phyloP scores from a whole-genome alignment of 2,113 vertebrate species.

The Raja brachyura region DNA sequence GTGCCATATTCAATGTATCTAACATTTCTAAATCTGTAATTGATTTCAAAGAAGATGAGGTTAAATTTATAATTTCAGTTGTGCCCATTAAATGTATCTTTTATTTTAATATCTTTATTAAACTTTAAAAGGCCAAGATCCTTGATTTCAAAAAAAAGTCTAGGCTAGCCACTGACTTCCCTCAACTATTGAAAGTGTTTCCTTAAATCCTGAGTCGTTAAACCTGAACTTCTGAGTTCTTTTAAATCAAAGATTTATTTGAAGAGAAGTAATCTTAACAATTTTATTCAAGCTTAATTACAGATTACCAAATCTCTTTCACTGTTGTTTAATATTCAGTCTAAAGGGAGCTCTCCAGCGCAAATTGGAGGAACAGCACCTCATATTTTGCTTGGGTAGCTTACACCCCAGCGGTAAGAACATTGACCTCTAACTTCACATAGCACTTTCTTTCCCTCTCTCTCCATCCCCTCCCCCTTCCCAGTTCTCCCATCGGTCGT shows the following conservation, averaged over 20 bases:
- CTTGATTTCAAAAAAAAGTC: too few relatives aligned
- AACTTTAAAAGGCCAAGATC: neutral
- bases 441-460: too few relatives aligned
- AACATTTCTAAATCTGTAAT: neutral
- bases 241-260: neutral
- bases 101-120: neutral
- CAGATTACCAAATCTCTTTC: neutral
- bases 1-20: neutral
- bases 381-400: too few relatives aligned
- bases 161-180: too few relatives aligned
- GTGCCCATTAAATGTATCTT: neutral
- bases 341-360: neutral
- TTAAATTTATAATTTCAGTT: neutral
- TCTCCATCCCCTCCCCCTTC: too few relatives aligned
- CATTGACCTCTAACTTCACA: too few relatives aligned
- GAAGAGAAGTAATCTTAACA: neutral
- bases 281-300: neutral
- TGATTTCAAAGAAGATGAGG: neutral
- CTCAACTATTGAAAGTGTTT: too few relatives aligned
- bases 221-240: neutral
- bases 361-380: neutral
- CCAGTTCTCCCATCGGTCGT: too few relatives aligned
- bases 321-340: neutral
- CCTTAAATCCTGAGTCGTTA: neutral
- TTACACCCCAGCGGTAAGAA: too few relatives aligned